A percentile compares a stretch with the other conserved stretches of the same genome.
Conservation (phyloP, 2,113 vertebrate genomes). For the Nycticebus coucang region DNA sequence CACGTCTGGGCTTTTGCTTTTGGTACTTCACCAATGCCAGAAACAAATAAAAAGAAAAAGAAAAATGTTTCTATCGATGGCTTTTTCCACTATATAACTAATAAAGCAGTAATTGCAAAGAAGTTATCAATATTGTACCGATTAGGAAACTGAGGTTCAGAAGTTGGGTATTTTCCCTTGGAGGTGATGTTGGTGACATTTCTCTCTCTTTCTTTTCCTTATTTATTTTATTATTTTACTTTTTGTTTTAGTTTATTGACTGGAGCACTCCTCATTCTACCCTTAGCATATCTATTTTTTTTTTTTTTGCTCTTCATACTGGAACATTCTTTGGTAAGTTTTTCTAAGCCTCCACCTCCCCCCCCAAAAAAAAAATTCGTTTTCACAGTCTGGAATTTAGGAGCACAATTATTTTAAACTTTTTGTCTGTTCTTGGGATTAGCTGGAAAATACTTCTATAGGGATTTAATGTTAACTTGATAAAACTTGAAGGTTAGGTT, state of each 20-base stretch:
- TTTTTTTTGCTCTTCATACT: neutral
- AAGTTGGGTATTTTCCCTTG: neutral
- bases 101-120: neutral
- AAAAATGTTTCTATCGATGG: neutral
- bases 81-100: neutral
- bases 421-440: neutral
- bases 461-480: neutral
- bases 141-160: neutral
- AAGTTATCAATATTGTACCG: neutral
- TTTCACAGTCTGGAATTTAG: neutral
- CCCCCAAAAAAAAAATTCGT: neutral
- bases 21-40: neutral
- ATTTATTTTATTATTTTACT: neutral
- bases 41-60: neutral
- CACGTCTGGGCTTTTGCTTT: neutral
- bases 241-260: neutral
- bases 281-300: neutral
- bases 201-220: neutral
- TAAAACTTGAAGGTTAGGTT: neutral
- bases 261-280: neutral
- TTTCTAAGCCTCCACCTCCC: neutral
- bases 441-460: neutral
- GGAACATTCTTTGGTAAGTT: neutral
- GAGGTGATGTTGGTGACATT: neutral
- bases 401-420: neutral